A percentile compares a stretch with the other conserved stretches of the same genome.
These are phyloP conservation scores for Rhynchotus rufescens DNA, from an alignment of 2,797 vertebrate species.

Conservation along the genomic window DNA sequence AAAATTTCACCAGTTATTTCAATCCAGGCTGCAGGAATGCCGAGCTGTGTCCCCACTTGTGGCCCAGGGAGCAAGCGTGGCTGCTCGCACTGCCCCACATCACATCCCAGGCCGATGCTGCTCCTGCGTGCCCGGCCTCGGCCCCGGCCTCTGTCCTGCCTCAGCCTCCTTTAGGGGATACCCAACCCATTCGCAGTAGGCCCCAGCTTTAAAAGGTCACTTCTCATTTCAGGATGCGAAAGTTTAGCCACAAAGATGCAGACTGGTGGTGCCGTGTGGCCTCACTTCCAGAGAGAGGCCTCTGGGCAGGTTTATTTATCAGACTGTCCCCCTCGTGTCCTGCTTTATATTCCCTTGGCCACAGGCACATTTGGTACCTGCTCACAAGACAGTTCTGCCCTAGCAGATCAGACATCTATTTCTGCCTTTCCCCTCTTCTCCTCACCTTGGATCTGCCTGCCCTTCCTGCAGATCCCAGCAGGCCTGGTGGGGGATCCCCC, in stretches of 20 bases:
- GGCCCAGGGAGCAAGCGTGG: accelerated
- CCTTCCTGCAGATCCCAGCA: background rate
- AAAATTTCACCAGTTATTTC: background rate
- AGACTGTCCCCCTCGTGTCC: background rate
- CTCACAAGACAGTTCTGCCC: background rate
- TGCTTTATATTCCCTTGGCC: background rate
- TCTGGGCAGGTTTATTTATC: background rate
- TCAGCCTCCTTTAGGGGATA: accelerated
- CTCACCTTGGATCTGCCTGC: background rate
- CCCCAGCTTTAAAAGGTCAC: background rate
- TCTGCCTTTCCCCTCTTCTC: background rate
- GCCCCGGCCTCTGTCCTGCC: background rate
- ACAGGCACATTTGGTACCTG: background rate
- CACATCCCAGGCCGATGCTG: accelerated
- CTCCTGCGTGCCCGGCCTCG: accelerated
- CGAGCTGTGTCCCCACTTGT: background rate
- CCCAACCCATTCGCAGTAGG: background rate
- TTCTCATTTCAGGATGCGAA: background rate
- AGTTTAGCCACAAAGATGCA: background rate
- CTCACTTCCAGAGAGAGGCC: background rate
- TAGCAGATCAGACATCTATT: accelerated
- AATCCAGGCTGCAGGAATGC: background rate
- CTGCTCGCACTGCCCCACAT: too few relatives aligned
- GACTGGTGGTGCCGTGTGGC: background rate
- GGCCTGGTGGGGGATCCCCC: background rate